A percentile compares a stretch with the other conserved stretches of the same genome.
These are phyloP conservation scores for Xestia xanthographa DNA, from an alignment of 2,888 invertebrate genomes.

Conservation along the genomic window DNA sequence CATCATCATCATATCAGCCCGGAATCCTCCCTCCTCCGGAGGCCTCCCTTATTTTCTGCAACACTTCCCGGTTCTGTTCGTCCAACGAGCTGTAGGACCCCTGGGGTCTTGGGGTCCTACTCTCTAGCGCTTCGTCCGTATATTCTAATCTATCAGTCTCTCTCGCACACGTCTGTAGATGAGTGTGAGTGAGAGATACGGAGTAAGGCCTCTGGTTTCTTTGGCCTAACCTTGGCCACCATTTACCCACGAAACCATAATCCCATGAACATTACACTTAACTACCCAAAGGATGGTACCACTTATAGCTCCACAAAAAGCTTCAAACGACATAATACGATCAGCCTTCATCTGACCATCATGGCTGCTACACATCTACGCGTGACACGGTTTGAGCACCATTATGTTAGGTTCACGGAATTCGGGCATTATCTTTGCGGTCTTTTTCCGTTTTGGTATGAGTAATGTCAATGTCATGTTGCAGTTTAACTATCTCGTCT, in stretches of 20 bases:
- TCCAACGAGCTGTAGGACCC: no score
- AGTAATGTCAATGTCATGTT: slow-evolving; percentile 45
- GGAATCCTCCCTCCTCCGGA: no score
- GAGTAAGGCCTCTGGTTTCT: no score
- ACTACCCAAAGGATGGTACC: slow-evolving; percentile 11
- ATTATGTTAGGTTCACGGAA: slow-evolving; percentile 40
- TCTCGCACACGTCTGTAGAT: no score
- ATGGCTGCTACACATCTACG: slow-evolving; percentile 60
- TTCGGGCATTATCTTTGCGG: slow-evolving; percentile 37
- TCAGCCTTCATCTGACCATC: slow-evolving; percentile 70
- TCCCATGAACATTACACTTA: neutral
- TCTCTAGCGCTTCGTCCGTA: no score
- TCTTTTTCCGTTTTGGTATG: slow-evolving; percentile 27
- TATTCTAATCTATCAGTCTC: no score
- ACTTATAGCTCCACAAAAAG: slow-evolving; percentile 40
- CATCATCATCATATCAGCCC: no score
- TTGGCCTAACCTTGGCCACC: no score
- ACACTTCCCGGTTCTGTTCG: no score
- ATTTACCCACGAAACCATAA: neutral
- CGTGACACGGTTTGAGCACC: slow-evolving; percentile 49
- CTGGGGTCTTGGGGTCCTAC: no score
- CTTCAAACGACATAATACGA: slow-evolving; percentile 60
- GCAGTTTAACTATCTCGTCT: neutral
- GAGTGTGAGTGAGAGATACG: no score
- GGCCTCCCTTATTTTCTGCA: no score